Percentiles rank a stretch among this genome's conserved stretches.
Evolutionary conservation across 2,113 vertebrate genomes (phyloP).

Genomic region (Tyto alba): DNA sequence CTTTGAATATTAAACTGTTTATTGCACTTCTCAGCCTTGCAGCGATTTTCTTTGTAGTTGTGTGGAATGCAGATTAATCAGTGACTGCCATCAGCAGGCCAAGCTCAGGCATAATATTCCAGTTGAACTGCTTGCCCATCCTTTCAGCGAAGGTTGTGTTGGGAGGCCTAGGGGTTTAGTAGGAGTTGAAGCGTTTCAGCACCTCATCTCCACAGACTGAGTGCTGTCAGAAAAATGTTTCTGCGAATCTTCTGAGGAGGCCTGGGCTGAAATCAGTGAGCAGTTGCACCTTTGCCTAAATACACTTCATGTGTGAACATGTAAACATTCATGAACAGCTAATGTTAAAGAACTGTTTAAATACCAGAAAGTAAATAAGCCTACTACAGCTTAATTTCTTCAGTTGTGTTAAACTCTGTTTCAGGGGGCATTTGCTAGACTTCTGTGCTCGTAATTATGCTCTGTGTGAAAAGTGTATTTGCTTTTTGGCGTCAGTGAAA

Average conservation of each 20-base stretch:
- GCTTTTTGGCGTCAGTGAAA: neutral
- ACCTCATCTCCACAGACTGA: neutral
- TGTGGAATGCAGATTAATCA: neutral
- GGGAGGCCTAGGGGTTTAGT: neutral
- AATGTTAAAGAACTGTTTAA: neutral
- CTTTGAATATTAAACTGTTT: neutral
- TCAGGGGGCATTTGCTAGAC: neutral
- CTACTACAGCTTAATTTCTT: neutral
- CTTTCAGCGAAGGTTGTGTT: neutral
- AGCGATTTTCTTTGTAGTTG: neutral
- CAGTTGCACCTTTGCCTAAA: neutral
- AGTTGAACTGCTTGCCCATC: neutral
- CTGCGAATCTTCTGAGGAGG: neutral
- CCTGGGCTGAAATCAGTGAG: neutral
- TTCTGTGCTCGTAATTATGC: neutral
- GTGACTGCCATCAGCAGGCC: neutral
- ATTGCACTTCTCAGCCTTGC: neutral
- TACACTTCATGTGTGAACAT: neutral
- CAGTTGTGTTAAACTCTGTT: neutral
- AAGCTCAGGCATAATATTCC: neutral
- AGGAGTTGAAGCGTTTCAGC: neutral
- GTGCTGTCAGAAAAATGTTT: neutral
- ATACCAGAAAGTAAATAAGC: neutral
- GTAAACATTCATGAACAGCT: neutral
- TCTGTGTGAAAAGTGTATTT: neutral